Evolutionary conservation across 37 sponge, comb jelly and placozoan genomes (phyloP), one percentile per base, ranked within the genome.

Genomic region (Dysidea cf. avara): DNA sequence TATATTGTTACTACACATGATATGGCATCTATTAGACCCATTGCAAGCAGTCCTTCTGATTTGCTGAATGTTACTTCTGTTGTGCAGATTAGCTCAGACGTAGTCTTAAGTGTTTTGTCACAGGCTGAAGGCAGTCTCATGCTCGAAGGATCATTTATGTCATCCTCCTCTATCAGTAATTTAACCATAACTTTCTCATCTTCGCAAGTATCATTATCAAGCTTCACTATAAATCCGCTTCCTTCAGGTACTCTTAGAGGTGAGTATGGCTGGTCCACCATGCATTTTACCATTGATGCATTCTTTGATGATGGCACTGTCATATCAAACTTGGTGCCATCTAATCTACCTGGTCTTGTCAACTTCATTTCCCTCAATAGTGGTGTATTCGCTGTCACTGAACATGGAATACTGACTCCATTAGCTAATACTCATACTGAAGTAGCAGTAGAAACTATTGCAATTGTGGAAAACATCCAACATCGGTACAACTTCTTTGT

Each of bases 261-360:
- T 17, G 56, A 69, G 9, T 53, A 54, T 11, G 57, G 71, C 16
- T 17, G 13, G 18, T 38, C 58, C n/a, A 31, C 34, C 25, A n/a
- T 29, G 1, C 69, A 62, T 9, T 38, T 80, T 18, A 54, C 53
- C 18, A 47, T 69, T 12, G 40, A 66, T 26, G n/a, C 74, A 32
- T 61, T 61, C 1, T 53, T 81, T 35, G 47, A 50, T 28, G 82
- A 81, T 66, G 68, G 74, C 29, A 73, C 82, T 7, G 60, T 31
- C 37, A 48, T 57, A 47, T 33, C 61, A 16, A 39, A 55, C 46
- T 68, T 40, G 51, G 58, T 12, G 7, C 40, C 40, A 20, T 39
- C 72, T 1, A 28, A 56, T 13, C 56, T 47, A 3, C 56, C 58
- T 7, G 58, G 39, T 26, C 63, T 74, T 1, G 16, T 74, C 1